Conservation (phyloP, 1,140 invertebrate species). For the Scaptodrosophila lebanonensis region DNA sequence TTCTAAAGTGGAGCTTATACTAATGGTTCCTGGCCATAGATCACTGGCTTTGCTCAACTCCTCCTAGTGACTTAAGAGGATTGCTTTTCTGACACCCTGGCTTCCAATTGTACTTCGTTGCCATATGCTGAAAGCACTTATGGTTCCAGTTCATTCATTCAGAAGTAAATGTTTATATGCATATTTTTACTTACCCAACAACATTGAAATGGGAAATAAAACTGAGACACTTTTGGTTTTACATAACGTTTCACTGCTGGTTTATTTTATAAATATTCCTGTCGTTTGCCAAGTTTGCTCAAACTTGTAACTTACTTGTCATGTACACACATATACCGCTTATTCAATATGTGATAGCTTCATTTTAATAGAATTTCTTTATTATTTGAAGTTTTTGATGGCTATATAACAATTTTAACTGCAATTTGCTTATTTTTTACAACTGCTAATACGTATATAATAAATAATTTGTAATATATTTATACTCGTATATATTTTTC, state of each 20-base stretch:
- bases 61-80: no score
- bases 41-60: no score
- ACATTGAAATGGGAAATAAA: background rate
- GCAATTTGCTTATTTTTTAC: slow-evolving; percentile 35
- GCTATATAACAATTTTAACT: slow-evolving; percentile 35
- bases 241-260: slow-evolving; percentile 53
- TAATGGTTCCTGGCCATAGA: no score
- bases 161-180: no score
- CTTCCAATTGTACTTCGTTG: no score
- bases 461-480: slow-evolving; percentile 14
- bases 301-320: slow-evolving; percentile 53
- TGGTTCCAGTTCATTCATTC: no score
- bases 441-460: slow-evolving; percentile 22
- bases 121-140: no score
- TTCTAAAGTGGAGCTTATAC: no score
- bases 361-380: background rate
- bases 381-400: slow-evolving; percentile 16
- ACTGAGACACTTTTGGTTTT: background rate
- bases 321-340: slow-evolving; percentile 40
- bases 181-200: no score
- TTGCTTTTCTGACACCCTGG: no score
- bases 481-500: background rate
- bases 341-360: slow-evolving; percentile 5
- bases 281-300: slow-evolving; percentile 48
- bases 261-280: slow-evolving; percentile 70